These are phyloP conservation scores for Hydrocynus forskahlii DNA, from an alignment of 2,797 vertebrate species.

Conservation along the genomic window DNA sequence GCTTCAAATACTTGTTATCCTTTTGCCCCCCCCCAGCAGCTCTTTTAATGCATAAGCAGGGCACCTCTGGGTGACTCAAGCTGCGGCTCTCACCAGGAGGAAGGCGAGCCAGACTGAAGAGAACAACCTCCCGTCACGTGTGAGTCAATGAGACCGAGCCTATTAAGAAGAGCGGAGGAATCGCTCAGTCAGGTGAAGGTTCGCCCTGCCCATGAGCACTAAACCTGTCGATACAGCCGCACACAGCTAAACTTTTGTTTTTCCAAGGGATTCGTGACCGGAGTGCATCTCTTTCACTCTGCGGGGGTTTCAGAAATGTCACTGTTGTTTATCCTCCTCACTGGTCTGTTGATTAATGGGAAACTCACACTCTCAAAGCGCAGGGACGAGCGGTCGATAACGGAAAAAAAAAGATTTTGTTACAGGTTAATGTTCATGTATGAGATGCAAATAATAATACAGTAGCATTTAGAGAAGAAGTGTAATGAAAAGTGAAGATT, in stretches of 20 bases:
- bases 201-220: conserved; percentile 29
- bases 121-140: conserved; percentile 14
- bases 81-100: not conserved
- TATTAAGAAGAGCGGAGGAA: conserved; percentile 44
- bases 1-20: not conserved
- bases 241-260: conserved; percentile 9
- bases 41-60: not conserved
- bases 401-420: not conserved
- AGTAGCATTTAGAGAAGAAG: not conserved
- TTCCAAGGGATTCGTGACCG: conserved; percentile 36
- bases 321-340: conserved; percentile 55
- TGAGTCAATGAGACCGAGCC: conserved; percentile 47
- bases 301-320: conserved; percentile 19
- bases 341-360: conserved; percentile 49
- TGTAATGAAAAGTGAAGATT: not conserved
- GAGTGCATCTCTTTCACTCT: conserved; percentile 25
- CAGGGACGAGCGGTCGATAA: not conserved
- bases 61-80: conserved; percentile 3
- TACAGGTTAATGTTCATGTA: not conserved
- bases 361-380: not conserved
- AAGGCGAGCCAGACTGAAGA: conserved; percentile 17
- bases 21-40: not conserved
- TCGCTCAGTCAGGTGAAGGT: conserved; percentile 39
- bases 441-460: not conserved
- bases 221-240: conserved; percentile 43